Conservation (phyloP, 2,113 vertebrate genomes). For the Tragelaphus buxtoni region DNA sequence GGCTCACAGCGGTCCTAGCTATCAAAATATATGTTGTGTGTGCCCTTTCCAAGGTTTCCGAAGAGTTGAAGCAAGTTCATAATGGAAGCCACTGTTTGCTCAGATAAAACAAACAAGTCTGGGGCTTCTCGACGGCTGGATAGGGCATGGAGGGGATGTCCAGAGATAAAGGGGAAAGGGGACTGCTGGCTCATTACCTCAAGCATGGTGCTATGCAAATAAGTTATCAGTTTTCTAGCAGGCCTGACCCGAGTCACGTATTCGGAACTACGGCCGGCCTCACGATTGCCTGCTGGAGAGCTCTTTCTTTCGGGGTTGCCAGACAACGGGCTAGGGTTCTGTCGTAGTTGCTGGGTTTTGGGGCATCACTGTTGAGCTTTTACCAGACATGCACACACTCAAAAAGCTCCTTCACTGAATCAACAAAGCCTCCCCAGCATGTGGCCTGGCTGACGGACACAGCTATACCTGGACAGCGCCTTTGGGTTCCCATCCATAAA, state of each 20-base stretch:
- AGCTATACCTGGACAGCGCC: neutral
- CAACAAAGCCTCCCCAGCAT: constrained; percentile 51
- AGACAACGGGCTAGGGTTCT: constrained; percentile 66
- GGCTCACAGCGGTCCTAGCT: constrained; percentile 52
- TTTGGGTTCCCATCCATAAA: neutral
- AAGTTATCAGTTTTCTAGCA: constrained; percentile 73
- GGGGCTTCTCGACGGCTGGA: constrained; percentile 54
- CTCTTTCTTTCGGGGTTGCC: constrained; percentile 76
- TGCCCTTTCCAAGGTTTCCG: constrained; percentile 83
- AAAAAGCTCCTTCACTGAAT: constrained; percentile 61
- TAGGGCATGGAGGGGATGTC: constrained; percentile 60
- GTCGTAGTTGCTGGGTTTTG: constrained; percentile 29
- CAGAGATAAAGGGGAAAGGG: constrained; percentile 74
- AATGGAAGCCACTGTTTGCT: constrained; percentile 83
- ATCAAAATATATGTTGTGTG: constrained; percentile 68
- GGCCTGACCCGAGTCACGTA: constrained; percentile 58
- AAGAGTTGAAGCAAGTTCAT: constrained; percentile 68
- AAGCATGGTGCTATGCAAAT: constrained; percentile 76
- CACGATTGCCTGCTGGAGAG: constrained; percentile 53
- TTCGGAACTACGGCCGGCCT: constrained; percentile 52
- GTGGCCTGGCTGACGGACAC: neutral
- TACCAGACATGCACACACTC: constrained; percentile 49
- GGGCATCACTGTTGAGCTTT: constrained; percentile 40
- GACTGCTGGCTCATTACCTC: constrained; percentile 66
- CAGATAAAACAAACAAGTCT: constrained; percentile 80